Percentiles rank a stretch among this genome's conserved stretches.
Conservation (phyloP, 1,140 invertebrate genomes). For the Protaetia brevitarsis region DNA sequence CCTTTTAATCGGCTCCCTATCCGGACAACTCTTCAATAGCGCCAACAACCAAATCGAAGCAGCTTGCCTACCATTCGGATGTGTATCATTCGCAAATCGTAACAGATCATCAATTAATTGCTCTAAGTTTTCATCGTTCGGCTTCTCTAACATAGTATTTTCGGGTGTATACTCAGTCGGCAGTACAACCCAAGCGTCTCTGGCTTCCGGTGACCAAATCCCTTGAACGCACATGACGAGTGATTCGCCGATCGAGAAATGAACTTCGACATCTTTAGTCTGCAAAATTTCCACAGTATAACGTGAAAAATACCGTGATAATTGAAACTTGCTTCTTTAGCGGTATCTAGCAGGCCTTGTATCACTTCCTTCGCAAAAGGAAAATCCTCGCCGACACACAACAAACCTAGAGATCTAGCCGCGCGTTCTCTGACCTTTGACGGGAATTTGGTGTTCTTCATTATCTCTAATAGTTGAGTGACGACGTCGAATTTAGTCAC, state of each 20-base stretch:
- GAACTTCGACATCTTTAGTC: slow-evolving; percentile 81
- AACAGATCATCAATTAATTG: slow-evolving; percentile 71
- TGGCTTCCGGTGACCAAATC: slow-evolving; percentile 64
- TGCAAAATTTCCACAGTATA: slow-evolving; percentile 48
- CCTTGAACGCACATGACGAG: slow-evolving; percentile 78
- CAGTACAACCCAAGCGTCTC: slow-evolving; percentile 69
- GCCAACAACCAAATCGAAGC: slow-evolving; percentile 82
- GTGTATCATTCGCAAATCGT: slow-evolving; percentile 64
- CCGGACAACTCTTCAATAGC: slow-evolving; percentile 74
- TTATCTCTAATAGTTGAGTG: slow-evolving; percentile 58
- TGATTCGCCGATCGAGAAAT: slow-evolving; percentile 83
- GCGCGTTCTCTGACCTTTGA: slow-evolving; percentile 71
- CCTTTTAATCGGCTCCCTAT: slow-evolving; percentile 62
- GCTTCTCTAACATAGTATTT: slow-evolving; percentile 45
- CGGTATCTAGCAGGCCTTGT: slow-evolving; percentile 67
- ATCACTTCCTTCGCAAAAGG: slow-evolving; percentile 66
- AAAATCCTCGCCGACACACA: slow-evolving; percentile 75
- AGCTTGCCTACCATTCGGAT: slow-evolving; percentile 84
- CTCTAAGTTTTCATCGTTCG: slow-evolving; percentile 61
- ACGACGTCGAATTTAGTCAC: slow-evolving; percentile 59
- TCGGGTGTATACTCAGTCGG: slow-evolving; percentile 57
- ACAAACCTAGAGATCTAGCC: slow-evolving; percentile 64
- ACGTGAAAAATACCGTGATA: slow-evolving; percentile 19
- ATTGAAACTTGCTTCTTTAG: slow-evolving; percentile 60
- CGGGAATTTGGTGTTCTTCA: slow-evolving; percentile 60